Base-by-base conservation (phyloP, 2,888 invertebrate genomes). In the Flabesymbios commensalis region DNA sequence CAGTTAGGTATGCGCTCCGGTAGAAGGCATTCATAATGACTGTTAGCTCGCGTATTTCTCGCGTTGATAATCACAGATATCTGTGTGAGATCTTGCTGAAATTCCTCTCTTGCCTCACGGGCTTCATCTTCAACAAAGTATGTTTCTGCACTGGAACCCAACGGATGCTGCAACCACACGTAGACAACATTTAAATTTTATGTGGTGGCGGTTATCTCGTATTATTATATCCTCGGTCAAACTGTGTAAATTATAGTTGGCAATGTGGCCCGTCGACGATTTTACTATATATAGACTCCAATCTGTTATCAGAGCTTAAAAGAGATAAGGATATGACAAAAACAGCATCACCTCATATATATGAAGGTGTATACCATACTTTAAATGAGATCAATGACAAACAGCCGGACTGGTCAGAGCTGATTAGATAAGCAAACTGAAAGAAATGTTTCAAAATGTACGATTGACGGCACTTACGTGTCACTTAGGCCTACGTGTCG, bases 111-210 rank as follows among this genome's bases (percentile, higher is more conserved):
- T 5, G 64, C 41, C 5, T 51, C 45, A 19, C 36, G 57, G 3
- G 66, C 65, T n/a, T 64, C 67, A 7, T 32, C 48, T 53, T 69
- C 69, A n/a, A 69, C 65, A 42, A 69, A 69, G 47, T 62, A 61
- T 7, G 61, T 65, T 39, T 67, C 69, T 19, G 49, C 24, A 39
- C 55, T 65, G 43, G 61, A 59, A 1, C 67, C 65, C n/a, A 69
- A 53, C 10, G 65, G 45, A 41, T 63, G 55, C 68, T 68, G 54
- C 19, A 41, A 32, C 33, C 22, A 31, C 10, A 3, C 17, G 7
- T 17, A 17, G 29, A 49, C 7, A 10, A 28, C 22, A 7, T 10
- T 45, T 10, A 19, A 45, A 10, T 17, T 10, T 10, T 36, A 14
- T 17, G 39, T 14, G 39, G 10, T 14, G 17, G 10, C 17, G 10